phyloP scores from a whole-genome alignment of 1,140 invertebrate species.

The Caenorhabditis brenneri region DNA sequence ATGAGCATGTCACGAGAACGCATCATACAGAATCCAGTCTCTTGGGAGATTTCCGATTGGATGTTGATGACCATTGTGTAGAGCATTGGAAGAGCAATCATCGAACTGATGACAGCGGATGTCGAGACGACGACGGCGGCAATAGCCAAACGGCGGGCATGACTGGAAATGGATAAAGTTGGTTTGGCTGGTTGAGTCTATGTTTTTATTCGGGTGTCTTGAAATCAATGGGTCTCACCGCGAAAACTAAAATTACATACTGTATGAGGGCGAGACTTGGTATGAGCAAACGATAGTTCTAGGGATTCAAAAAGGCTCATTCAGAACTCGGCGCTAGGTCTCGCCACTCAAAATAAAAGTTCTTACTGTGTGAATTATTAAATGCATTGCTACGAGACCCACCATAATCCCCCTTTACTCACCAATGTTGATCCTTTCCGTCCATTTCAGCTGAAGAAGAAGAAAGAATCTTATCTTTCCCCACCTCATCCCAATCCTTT shows the following conservation, averaged over 20 bases:
- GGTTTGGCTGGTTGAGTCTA: no score
- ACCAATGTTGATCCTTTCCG: slow-evolving; percentile 38
- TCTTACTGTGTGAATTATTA: no score
- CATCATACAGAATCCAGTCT: slow-evolving; percentile 58
- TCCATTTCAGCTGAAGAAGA: slow-evolving; percentile 18
- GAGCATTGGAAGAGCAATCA: slow-evolving; percentile 55
- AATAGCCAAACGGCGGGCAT: slow-evolving; percentile 56
- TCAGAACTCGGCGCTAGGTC: no score
- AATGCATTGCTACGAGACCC: no score
- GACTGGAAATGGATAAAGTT: slow-evolving; percentile 18
- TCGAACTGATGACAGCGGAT: slow-evolving; percentile 51
- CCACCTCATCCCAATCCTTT: not conserved
- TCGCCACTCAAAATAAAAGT: no score
- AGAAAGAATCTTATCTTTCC: slow-evolving; percentile 4
- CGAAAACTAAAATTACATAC: no score
- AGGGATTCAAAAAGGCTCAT: no score
- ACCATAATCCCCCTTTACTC: no score
- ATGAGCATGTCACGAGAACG: slow-evolving; percentile 50
- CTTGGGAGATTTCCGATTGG: slow-evolving; percentile 51
- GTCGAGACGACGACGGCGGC: slow-evolving; percentile 54
- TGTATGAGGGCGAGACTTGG: no score
- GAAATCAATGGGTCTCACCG: no score
- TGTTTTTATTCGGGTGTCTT: no score
- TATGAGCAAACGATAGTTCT: not conserved
- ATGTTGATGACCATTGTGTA: slow-evolving; percentile 55